A percentile compares a stretch with the other conserved stretches of the same genome.
Evolutionary conservation across 2,797 vertebrate genomes (phyloP).

Genomic region (Chloroceryle amazona): DNA sequence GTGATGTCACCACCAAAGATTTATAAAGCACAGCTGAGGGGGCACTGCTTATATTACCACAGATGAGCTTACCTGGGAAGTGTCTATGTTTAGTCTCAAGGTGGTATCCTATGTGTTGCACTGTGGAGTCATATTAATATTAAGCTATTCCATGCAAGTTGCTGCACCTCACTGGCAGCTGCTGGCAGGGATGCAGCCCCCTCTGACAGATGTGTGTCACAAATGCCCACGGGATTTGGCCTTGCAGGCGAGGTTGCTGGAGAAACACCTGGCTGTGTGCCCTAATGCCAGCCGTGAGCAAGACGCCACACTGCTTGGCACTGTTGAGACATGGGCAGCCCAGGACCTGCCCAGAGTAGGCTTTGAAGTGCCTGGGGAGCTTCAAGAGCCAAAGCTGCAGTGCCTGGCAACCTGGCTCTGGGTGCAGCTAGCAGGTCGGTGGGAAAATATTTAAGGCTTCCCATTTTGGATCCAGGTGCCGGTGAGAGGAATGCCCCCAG

Average conservation of each 20-base stretch:
- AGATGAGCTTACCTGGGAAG: background rate
- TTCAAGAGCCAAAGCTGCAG: rapidly evolving
- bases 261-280: rapidly evolving
- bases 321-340: background rate
- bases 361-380: rapidly evolving
- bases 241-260: rapidly evolving
- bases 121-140: rapidly evolving
- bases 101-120: background rate
- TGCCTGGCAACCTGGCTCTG: background rate
- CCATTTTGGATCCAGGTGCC: background rate
- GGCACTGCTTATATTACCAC: background rate
- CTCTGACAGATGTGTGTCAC: rapidly evolving
- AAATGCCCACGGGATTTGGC: rapidly evolving
- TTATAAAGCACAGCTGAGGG: background rate
- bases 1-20: background rate
- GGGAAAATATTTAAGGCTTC: background rate
- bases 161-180: background rate
- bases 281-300: rapidly evolving
- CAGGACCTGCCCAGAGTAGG: background rate
- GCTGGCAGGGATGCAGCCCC: background rate
- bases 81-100: background rate
- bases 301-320: rapidly evolving
- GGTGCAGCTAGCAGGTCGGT: background rate
- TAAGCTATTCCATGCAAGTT: background rate
- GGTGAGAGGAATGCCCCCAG: background rate